Conservation (phyloP, 2,797 vertebrate genomes). For the Arctocebus calabarensis region DNA sequence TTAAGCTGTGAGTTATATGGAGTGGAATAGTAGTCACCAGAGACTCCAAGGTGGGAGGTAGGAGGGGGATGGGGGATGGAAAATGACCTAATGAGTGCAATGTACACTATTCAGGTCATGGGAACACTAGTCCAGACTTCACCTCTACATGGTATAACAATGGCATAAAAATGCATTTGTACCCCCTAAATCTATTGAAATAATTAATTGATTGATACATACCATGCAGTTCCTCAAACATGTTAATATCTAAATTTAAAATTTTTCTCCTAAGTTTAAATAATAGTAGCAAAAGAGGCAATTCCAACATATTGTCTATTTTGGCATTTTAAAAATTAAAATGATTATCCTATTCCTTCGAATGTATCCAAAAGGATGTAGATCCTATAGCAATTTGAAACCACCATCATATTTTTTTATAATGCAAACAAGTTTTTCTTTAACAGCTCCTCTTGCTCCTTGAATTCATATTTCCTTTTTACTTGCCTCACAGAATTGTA, state of each 20-base stretch:
- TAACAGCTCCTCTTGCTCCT: background rate
- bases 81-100: background rate
- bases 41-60: background rate
- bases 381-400: background rate
- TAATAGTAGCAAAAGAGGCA: background rate
- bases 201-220: background rate
- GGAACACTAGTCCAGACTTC: background rate
- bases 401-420: constrained; percentile 5
- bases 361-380: background rate
- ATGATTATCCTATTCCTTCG: background rate
- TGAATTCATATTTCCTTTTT: constrained; percentile 33
- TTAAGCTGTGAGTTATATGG: background rate
- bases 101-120: background rate
- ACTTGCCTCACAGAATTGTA: background rate
- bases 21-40: background rate
- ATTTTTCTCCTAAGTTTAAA: constrained; percentile 34
- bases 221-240: background rate
- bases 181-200: background rate
- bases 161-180: background rate
- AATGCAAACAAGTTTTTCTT: background rate
- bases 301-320: background rate
- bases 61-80: background rate
- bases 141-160: background rate
- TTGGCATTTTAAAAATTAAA: constrained; percentile 49
- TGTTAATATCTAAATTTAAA: constrained; percentile 40